Conservation (phyloP, 2,113 vertebrate genomes). For the Melozone crissalis region DNA sequence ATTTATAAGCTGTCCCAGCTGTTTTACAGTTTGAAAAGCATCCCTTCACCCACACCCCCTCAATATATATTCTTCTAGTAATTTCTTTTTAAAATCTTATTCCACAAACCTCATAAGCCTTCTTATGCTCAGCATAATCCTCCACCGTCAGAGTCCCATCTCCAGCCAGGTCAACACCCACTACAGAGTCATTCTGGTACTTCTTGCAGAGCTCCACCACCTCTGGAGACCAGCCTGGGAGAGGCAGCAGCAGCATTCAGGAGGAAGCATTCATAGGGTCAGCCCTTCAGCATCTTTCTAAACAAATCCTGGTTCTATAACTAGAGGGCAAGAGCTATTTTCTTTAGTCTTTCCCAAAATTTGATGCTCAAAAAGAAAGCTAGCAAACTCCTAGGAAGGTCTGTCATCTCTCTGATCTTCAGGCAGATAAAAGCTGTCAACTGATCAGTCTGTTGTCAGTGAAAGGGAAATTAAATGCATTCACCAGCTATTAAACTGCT, state of each 20-base stretch:
- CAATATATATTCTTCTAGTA: neutral
- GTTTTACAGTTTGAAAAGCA: neutral
- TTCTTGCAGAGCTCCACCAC: constrained; percentile 92
- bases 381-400: neutral
- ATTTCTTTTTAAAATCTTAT: neutral
- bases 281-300: neutral
- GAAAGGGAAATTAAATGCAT: neutral
- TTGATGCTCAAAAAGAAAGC: neutral
- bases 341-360: neutral
- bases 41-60: rapidly evolving
- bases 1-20: constrained; percentile 3
- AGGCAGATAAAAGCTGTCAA: neutral
- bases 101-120: constrained; percentile 85
- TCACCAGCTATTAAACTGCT: neutral
- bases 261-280: neutral
- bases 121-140: constrained; percentile 70
- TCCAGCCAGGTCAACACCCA: constrained; percentile 92
- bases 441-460: neutral
- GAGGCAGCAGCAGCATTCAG: neutral
- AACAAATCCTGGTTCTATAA: neutral
- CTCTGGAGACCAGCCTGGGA: constrained; percentile 88
- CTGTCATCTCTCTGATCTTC: neutral
- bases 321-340: neutral
- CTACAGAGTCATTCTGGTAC: constrained; percentile 83
- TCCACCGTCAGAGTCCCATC: constrained; percentile 78